Evolutionary conservation across 2,888 invertebrate species (phyloP), one percentile per base, ranked within the genome.

Genomic region (Coenonympha glycerion): DNA sequence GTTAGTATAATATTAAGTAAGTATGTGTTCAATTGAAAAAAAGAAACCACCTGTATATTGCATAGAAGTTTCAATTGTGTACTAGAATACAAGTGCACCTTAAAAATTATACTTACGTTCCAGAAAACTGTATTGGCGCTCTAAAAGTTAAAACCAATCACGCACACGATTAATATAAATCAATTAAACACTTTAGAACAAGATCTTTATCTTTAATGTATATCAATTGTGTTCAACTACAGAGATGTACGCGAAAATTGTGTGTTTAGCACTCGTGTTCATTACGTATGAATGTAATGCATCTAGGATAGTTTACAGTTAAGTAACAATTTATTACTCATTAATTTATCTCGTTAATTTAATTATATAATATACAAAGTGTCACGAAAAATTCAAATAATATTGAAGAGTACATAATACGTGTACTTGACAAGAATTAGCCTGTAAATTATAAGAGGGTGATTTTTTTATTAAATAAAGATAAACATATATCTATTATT

Each of bases 211-310:
- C 3, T 19, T 18, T 16, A 5, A 31, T 31, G 2, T 5, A 13
- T 11, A 36, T 19, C 16, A 11, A 36, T 36, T 22, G 24, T 33
- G 22, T n/a, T 15, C 8, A 6, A 11, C 6, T 3, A 9, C 11
- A 3, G 9, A 47, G 6, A 47, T 47, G 46, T 47, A 37, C 18
- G 39, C 16, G 24, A 40, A 40, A 24, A 28, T 30, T 22, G 15
- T 53, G 40, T 53, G 44, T n/a, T 45, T 53, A 3, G 45, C 33
- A 13, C 13, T 53, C 21, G 16, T 53, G 8, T 18, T 53, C 8
- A 34, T 45, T 21, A 21, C 33, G 11, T 49, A 52, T 24, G 24
- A 40, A 26, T 24, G 22, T 40, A 24, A 40, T 26, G 24, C 16
- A 16, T 24, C 39, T 16, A 40, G 39, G 16, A 40, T 26, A 16